Evolutionary conservation across 2,797 vertebrate genomes (phyloP).

Genomic region (Hephaestus fuliginosus): DNA sequence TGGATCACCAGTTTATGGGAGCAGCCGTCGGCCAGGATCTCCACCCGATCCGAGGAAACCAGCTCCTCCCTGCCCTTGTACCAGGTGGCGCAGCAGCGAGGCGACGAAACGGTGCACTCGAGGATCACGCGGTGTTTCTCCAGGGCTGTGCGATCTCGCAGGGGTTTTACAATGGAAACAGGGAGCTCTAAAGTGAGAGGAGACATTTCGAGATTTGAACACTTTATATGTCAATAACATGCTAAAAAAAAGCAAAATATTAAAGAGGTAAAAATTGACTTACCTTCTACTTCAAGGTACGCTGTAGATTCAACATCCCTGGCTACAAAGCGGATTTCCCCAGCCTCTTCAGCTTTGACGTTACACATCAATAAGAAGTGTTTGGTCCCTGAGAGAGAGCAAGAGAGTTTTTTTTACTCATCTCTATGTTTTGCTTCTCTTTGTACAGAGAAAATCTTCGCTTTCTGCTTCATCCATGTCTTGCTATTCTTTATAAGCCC

Average conservation of each 20-base stretch:
- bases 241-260: neutral
- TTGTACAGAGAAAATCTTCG: neutral
- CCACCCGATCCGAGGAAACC: conserved; percentile 87
- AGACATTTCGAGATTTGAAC: neutral
- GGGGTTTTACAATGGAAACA: conserved; percentile 91
- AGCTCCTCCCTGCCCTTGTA: conserved; percentile 88
- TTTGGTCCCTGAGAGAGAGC: conserved; percentile 85
- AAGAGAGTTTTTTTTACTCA: neutral
- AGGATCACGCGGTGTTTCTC: conserved; percentile 92
- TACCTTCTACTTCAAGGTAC: conserved; percentile 91
- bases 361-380: conserved; percentile 93
- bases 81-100: conserved; percentile 89
- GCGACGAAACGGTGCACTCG: conserved; percentile 92
- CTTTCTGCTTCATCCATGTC: neutral
- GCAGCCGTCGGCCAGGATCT: conserved; percentile 90
- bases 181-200: conserved; percentile 76
- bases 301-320: conserved; percentile 87
- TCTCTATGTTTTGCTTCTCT: neutral
- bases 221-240: too few species aligned
- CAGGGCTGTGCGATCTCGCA: conserved; percentile 93
- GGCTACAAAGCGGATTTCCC: conserved; percentile 90
- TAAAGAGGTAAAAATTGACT: neutral
- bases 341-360: conserved; percentile 87
- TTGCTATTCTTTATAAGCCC: neutral
- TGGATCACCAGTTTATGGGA: conserved; percentile 93